Base-by-base conservation (phyloP, 2,113 vertebrate genomes). In the Rhinolophus ferrumequinum region DNA sequence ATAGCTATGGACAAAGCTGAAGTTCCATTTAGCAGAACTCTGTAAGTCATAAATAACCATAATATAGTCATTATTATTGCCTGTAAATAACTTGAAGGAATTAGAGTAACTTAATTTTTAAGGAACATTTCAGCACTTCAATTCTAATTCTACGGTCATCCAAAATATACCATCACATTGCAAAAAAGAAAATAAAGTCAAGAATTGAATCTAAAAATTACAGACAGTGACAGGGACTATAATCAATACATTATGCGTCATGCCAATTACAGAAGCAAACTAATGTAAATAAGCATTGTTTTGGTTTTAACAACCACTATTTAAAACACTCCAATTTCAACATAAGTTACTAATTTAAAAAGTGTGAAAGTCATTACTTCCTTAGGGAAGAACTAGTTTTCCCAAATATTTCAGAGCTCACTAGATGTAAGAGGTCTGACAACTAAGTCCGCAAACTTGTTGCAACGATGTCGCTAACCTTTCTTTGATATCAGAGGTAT, bases 321-420 rank as follows among this genome's bases (percentile, higher is more conserved):
- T 83, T 90, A 83, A 77, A 70, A 2, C 41, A 88, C 47, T 90
- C 30, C 76, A 35, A 93, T 47, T 91, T 81, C 79, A 85, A 93
- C 8, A 62, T 70, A 62, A 84, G 47, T 52, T 85, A 88, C 8
- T 91, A 19, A 87, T 26, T 64, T 76, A 77, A 89, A 88, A 88
- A 10, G 82, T n/a, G 26, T 64, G 30, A 84, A 95, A 85, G 44
- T 69, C 33, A 81, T 47, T 72, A 13, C 50, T 83, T 88, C 28
- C 60, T 72, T 64, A 67, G 26, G 10, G 19, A 75, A 90, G 22
- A 24, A 62, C 15, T 60, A 35, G 18, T 92, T 82, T 91, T 66
- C 41, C 15, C 52, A 72, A 86, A 69, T 44, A 86, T 50, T 83
- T 96, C 70, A 60, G 50, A 84, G 33, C 18, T 80, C 21, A 75